Conservation (phyloP, 1,140 invertebrate species). For the Temnothorax curvispinosus region DNA sequence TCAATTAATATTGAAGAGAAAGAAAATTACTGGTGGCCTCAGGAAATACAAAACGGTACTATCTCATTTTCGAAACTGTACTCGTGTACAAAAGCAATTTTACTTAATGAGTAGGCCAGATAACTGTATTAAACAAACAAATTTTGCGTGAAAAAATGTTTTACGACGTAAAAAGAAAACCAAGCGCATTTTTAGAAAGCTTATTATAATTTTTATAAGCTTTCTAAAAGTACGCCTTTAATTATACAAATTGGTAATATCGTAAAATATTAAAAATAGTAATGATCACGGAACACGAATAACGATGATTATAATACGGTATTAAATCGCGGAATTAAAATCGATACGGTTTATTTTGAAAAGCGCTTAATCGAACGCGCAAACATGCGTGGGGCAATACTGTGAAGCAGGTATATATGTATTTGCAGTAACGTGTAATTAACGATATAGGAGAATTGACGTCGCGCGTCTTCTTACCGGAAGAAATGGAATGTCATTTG, state of each 20-base stretch:
- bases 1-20: slow-evolving; percentile 29
- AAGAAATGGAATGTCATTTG: slow-evolving; percentile 6
- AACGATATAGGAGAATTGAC: background rate
- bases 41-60: slow-evolving; percentile 19
- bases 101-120: background rate
- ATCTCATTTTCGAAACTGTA: slow-evolving; percentile 16
- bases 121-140: background rate
- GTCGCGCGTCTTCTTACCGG: background rate
- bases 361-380: background rate
- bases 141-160: background rate
- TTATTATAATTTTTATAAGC: background rate
- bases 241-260: background rate
- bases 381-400: background rate
- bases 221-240: too few relatives aligned
- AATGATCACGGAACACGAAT: background rate
- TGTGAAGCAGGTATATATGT: background rate
- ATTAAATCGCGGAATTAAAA: background rate
- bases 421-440: slow-evolving; percentile 40
- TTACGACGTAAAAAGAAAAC: too few relatives aligned
- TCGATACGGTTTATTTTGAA: background rate
- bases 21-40: background rate
- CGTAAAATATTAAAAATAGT: background rate
- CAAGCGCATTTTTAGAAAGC: background rate
- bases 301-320: background rate
- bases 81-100: background rate